These are phyloP conservation scores for Osmoderma eremita DNA, from an alignment of 2,888 invertebrate species.

Conservation along the genomic window DNA sequence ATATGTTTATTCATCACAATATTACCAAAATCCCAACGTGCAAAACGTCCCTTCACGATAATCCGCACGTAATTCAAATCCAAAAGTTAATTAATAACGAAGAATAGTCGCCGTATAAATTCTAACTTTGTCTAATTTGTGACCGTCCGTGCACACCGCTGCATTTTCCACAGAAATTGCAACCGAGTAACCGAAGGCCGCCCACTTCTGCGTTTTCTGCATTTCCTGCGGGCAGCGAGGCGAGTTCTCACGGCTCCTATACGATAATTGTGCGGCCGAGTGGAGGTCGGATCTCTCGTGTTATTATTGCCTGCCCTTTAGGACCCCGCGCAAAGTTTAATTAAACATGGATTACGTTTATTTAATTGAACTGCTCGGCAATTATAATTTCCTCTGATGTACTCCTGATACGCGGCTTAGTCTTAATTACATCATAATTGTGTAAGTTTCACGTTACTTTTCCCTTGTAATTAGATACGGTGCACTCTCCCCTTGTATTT, in stretches of 20 bases:
- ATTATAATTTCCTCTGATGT: conserved; percentile 17
- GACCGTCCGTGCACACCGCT: not conserved
- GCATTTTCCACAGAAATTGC: conserved; percentile 3
- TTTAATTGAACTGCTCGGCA: conserved; percentile 19
- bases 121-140: conserved; percentile 1
- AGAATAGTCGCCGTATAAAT: conserved; percentile 6
- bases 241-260: not conserved
- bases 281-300: conserved; percentile 5
- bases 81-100: conserved; percentile 26
- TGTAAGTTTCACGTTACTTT: conserved; percentile 9
- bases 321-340: conserved; percentile 16
- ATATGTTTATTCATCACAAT: too few species aligned
- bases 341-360: conserved; percentile 24
- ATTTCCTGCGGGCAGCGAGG: conserved; percentile 5
- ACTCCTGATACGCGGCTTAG: conserved; percentile 17
- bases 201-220: conserved; percentile 19
- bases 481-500: too few species aligned
- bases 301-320: conserved; percentile 18
- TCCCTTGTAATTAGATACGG: too few species aligned
- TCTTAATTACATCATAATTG: conserved; percentile 22
- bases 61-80: not conserved
- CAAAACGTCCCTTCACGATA: too few species aligned
- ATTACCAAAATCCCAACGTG: too few species aligned
- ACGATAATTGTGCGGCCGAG: conserved; percentile 15
- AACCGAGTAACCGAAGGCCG: not conserved